Conservation (phyloP, 2,888 invertebrate genomes). For the Therioaphis trifolii region DNA sequence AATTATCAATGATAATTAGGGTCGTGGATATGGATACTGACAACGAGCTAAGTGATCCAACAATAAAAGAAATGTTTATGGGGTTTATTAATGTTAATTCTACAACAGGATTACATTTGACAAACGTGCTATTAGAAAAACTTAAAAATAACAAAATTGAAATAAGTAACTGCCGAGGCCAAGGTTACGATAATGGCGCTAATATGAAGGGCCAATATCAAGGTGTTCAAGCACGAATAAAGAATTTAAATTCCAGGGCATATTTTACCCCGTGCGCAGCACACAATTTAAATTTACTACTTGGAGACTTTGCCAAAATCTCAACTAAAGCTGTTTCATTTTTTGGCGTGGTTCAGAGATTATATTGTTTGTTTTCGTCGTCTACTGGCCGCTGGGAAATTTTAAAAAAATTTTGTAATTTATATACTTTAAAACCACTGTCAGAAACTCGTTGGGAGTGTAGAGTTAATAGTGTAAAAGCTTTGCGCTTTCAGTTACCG, state of each 20-base stretch:
- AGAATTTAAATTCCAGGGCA: neutral
- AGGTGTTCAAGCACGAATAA: neutral
- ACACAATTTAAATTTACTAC: constrained; percentile 4
- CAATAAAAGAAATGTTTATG: neutral
- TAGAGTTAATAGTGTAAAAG: constrained; percentile 73
- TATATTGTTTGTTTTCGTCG: neutral
- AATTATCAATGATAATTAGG: constrained; percentile 1
- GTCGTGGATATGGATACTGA: neutral
- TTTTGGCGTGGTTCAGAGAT: no score
- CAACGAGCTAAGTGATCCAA: neutral
- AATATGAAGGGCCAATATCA: neutral
- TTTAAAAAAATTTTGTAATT: neutral
- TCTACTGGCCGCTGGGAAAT: neutral
- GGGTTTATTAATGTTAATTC: constrained; percentile 4
- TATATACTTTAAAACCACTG: neutral
- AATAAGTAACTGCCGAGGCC: no score
- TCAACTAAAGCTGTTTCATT: neutral
- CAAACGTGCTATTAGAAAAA: neutral
- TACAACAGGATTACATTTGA: neutral
- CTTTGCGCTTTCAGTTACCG: no score
- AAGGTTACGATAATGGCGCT: no score
- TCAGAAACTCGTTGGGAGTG: no score
- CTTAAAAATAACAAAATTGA: neutral
- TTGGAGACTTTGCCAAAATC: neutral
- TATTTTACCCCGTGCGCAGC: neutral